These are phyloP conservation scores for Phrixothrix hirtus DNA, from an alignment of 2,888 invertebrate species.

Conservation along the genomic window DNA sequence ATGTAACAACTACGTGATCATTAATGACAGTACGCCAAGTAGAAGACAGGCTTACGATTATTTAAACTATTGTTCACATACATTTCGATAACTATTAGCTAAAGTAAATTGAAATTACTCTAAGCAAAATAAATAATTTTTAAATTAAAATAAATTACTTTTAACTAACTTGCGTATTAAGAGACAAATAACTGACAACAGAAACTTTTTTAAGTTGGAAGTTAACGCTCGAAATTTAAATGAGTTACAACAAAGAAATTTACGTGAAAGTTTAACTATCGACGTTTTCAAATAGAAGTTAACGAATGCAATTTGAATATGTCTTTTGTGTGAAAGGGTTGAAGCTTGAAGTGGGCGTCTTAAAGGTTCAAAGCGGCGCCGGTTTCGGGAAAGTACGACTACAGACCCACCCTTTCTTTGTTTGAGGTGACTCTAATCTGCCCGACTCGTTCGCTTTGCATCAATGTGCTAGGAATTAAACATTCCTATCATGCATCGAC, in stretches of 20 bases:
- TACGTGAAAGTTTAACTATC: constrained; percentile 5
- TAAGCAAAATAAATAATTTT: too few species aligned
- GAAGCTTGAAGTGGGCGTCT: constrained; percentile 28
- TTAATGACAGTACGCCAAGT: too few species aligned
- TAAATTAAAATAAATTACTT: too few species aligned
- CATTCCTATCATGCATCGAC: constrained; percentile 33
- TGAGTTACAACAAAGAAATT: background rate
- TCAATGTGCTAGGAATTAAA: constrained; percentile 33
- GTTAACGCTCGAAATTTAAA: too few species aligned
- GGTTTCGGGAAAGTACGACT: constrained; percentile 27
- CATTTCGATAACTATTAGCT: too few species aligned
- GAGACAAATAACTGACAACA: too few species aligned
- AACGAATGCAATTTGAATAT: constrained; percentile 35
- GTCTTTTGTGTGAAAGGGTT: constrained; percentile 32
- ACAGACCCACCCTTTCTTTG: constrained; percentile 36
- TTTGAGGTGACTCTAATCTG: constrained; percentile 36
- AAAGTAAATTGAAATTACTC: too few species aligned
- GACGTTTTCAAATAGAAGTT: constrained; percentile 21
- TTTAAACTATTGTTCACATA: too few species aligned
- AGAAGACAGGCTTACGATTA: too few species aligned
- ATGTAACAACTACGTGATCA: too few species aligned
- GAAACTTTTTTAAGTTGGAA: too few species aligned
- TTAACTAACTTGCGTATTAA: too few species aligned
- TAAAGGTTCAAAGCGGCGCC: constrained; percentile 31
- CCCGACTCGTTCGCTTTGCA: constrained; percentile 31